phyloP scores from a whole-genome alignment of 2,113 vertebrate genomes.

The Sinocyclocheilus rhinocerous region DNA sequence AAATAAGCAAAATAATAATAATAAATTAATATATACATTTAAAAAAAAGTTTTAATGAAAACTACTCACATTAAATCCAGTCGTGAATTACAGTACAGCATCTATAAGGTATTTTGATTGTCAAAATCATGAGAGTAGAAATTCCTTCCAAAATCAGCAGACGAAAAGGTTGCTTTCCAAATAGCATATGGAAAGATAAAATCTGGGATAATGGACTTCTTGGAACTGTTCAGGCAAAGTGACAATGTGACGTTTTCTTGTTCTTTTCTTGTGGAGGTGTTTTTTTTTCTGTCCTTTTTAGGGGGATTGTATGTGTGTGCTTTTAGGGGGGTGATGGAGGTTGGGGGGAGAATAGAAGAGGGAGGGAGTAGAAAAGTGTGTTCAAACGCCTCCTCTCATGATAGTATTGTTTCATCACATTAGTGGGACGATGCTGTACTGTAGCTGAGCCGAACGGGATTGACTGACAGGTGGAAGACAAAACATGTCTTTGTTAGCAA shows the following conservation, averaged over 20 bases:
- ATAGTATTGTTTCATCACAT: slow-evolving; percentile 20
- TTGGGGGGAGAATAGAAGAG: background rate
- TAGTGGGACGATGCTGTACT: background rate
- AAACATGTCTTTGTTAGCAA: background rate
- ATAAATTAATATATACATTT: background rate
- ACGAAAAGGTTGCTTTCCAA: background rate
- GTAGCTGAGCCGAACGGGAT: no score
- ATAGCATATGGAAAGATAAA: slow-evolving; percentile 6
- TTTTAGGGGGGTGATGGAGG: background rate
- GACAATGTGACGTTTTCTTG: background rate
- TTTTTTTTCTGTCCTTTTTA: background rate
- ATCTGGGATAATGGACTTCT: background rate
- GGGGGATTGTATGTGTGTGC: background rate
- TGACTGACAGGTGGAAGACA: background rate
- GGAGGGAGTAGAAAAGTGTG: slow-evolving; percentile 22
- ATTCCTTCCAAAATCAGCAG: slow-evolving; percentile 1
- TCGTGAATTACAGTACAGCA: background rate
- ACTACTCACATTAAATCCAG: slow-evolving; percentile 20
- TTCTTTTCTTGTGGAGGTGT: background rate
- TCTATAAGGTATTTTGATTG: background rate
- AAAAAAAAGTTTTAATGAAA: background rate
- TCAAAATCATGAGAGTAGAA: background rate
- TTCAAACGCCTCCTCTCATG: slow-evolving; percentile 28
- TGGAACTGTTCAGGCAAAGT: background rate
- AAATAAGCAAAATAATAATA: background rate